These are phyloP conservation scores for Corythaeola cristata DNA, from an alignment of 2,113 vertebrate species.

Conservation along the genomic window DNA sequence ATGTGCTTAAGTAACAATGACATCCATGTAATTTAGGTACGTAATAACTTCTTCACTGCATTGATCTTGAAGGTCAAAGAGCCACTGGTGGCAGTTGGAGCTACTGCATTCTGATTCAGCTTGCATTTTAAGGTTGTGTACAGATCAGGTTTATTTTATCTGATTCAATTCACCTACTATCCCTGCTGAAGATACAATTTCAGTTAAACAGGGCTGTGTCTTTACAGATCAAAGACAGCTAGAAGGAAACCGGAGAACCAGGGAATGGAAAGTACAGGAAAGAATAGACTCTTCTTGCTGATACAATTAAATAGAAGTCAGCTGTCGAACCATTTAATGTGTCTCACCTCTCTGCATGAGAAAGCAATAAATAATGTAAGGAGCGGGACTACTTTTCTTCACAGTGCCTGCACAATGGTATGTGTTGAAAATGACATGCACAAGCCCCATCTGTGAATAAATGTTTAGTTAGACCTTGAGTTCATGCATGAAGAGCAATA, in stretches of 20 bases:
- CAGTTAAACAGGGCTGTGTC: neutral
- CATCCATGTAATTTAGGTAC: neutral
- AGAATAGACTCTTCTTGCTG: conserved; percentile 23
- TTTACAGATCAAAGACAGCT: conserved; percentile 21
- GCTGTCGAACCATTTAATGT: conserved; percentile 53
- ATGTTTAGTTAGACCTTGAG: neutral
- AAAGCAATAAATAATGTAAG: conserved; percentile 58
- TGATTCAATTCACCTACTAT: neutral
- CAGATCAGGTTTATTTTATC: conserved; percentile 9
- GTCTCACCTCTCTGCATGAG: conserved; percentile 32
- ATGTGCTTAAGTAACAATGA: neutral
- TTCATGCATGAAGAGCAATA: neutral
- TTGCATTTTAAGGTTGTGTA: neutral
- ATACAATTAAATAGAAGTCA: conserved; percentile 42
- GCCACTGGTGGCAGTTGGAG: neutral
- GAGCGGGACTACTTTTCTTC: neutral
- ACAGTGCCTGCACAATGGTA: neutral
- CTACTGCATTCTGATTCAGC: neutral
- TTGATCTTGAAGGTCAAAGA: conserved; percentile 20
- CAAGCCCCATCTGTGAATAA: neutral
- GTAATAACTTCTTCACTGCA: neutral
- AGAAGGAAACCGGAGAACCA: neutral
- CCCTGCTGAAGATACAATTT: neutral
- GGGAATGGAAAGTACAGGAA: neutral
- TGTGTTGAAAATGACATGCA: conserved; percentile 22